These are phyloP conservation scores for Lonchura striata DNA, from an alignment of 2,113 vertebrate species.

Conservation along the genomic window DNA sequence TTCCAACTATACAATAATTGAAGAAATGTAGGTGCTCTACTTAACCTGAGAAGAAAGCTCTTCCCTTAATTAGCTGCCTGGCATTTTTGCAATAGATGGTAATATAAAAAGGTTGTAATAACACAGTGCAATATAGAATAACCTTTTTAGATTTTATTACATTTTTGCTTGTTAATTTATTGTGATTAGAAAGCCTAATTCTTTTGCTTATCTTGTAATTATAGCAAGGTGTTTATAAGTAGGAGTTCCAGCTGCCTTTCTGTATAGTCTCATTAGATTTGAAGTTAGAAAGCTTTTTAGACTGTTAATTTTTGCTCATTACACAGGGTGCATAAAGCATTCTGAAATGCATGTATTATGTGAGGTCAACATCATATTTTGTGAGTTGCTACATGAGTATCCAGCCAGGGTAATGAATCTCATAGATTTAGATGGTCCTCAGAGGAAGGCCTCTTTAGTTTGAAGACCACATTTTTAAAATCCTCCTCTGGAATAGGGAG, in stretches of 20 bases:
- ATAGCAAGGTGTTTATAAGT: slow-evolving; percentile 2
- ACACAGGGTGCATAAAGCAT: background rate
- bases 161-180: background rate
- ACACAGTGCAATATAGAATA: background rate
- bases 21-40: background rate
- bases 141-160: slow-evolving; percentile 12
- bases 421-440: background rate
- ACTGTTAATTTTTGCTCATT: background rate
- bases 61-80: background rate
- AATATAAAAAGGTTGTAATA: background rate
- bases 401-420: background rate
- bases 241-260: slow-evolving; percentile 23
- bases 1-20: background rate
- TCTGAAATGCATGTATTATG: background rate
- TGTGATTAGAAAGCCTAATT: background rate
- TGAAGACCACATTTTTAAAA: background rate
- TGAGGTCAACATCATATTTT: background rate
- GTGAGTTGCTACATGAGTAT: background rate
- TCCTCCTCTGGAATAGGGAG: background rate
- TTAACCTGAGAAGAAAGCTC: background rate
- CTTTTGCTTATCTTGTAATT: slow-evolving; percentile 41
- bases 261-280: background rate
- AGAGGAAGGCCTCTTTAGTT: background rate
- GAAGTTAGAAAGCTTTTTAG: background rate
- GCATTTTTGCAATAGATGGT: slow-evolving; percentile 7